Evolutionary conservation across 2,797 vertebrate genomes (phyloP), one percentile per base, ranked within the genome.

Genomic region (Pipistrellus nathusii): DNA sequence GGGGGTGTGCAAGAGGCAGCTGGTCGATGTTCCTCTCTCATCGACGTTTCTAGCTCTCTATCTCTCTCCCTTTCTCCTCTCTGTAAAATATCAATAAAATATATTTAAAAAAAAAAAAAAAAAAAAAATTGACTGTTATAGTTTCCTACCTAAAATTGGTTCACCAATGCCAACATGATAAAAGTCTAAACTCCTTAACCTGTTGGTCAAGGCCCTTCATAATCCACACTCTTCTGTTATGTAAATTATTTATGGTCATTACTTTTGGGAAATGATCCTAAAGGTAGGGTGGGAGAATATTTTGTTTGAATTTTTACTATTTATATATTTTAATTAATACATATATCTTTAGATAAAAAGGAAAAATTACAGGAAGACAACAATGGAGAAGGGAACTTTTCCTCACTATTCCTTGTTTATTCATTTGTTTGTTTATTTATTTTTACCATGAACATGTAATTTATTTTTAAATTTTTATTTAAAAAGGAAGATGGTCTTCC

Each of bases 101-200:
- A 46, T 46, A 46, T 46, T 46, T 1, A 9, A 46, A 38, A 38
- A 38, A 38, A 38, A 38, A 38, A 35, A 35, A 35, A 35, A 4
- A 44, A 44, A 44, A 7, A 93, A 87, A 85, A 77, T 27, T 44
- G n/a, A 88, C 38, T 57, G 3, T 41, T 85, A 76, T 23, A 68
- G n/a, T 44, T 89, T 94, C 77, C 57, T 88, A n/a, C 76, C 82
- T 91, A 85, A 93, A 87, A 87, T 80, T 80, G 27, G 48, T 73
- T 84, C 66, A 87, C 53, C 62, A 27, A 69, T 84, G 57, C 30
- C 41, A 53, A 77, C 20, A 59, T 48, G 18, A 88, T 78, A 81
- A 95, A 93, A 64, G 83, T 81, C 32, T 53, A 93, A 82, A 44
- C 27, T 88, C 55, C 44, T 3, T 77, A 41, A 85, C 23, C 69